These are phyloP conservation scores for Puntigrus tetrazona DNA, from an alignment of 2,113 vertebrate species.

Conservation along the genomic window DNA sequence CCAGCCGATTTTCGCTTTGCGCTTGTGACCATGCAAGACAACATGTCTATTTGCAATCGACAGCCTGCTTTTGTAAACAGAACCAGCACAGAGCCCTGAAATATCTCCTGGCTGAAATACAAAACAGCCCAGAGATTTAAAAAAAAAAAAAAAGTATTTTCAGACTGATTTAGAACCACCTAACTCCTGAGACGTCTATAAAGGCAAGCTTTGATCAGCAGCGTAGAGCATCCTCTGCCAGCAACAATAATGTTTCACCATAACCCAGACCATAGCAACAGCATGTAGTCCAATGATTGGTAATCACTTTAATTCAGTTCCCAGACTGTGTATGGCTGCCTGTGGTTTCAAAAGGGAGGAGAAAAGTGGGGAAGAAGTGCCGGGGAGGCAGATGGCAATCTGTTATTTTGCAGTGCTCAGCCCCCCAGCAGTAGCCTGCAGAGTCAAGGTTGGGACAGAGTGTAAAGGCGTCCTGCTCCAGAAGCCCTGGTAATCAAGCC, in stretches of 20 bases:
- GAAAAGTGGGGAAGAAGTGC: background rate
- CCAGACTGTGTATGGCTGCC: slow-evolving; percentile 14
- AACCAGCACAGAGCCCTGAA: slow-evolving; percentile 43
- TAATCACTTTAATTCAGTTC: slow-evolving; percentile 41
- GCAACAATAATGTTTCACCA: background rate
- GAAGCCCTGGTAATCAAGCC: slow-evolving; percentile 53
- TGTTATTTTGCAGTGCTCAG: slow-evolving; percentile 40
- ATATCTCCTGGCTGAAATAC: slow-evolving; percentile 6
- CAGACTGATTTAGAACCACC: slow-evolving; percentile 7
- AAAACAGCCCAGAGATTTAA: background rate
- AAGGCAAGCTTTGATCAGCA: background rate
- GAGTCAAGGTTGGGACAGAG: slow-evolving; percentile 50
- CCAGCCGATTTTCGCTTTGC: slow-evolving; percentile 4
- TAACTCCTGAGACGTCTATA: background rate
- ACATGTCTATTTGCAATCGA: slow-evolving; percentile 57
- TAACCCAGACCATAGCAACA: slow-evolving; percentile 12
- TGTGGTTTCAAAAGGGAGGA: slow-evolving; percentile 19
- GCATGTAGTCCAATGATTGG: slow-evolving; percentile 32
- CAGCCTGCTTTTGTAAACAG: slow-evolving; percentile 37
- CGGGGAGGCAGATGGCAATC: slow-evolving; percentile 34
- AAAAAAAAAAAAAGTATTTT: background rate
- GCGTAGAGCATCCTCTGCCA: slow-evolving; percentile 10
- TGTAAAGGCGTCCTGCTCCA: slow-evolving; percentile 39
- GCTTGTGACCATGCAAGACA: slow-evolving; percentile 34
- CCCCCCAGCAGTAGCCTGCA: slow-evolving; percentile 32